These are phyloP conservation scores for Patella vulgata DNA, from an alignment of 1,140 invertebrate species.

Conservation along the genomic window DNA sequence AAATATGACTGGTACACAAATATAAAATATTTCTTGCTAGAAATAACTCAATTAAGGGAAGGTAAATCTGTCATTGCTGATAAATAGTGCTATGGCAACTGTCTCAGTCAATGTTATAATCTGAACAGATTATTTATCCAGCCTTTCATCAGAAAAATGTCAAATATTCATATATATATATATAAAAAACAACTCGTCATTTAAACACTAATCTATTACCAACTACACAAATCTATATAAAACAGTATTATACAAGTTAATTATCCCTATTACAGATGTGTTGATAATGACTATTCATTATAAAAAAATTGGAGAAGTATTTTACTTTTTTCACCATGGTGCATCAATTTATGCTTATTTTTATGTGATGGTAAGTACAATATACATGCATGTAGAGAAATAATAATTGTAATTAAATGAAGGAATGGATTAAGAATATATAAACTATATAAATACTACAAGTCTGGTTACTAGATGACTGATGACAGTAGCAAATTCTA, in stretches of 20 bases:
- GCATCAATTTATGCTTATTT: slow-evolving; percentile 60
- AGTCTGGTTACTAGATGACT: no score
- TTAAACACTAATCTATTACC: no score
- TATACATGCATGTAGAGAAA: no score
- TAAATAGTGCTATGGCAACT: neutral
- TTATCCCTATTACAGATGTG: slow-evolving; percentile 46
- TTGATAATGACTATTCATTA: slow-evolving; percentile 56
- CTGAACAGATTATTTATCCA: neutral
- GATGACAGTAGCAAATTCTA: no score
- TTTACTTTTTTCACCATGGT: slow-evolving; percentile 60
- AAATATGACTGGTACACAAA: neutral
- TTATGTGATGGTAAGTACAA: slow-evolving; percentile 55
- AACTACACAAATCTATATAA: no score
- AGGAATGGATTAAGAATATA: no score
- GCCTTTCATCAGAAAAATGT: no score
- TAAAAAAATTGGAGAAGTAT: slow-evolving; percentile 56
- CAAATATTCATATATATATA: no score
- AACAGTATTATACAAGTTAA: neutral
- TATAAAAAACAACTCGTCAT: no score
- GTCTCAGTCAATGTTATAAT: neutral
- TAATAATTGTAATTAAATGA: no score
- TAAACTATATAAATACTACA: no score
- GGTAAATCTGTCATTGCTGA: neutral
- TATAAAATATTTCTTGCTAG: neutral
- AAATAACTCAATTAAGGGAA: neutral